phyloP scores from a whole-genome alignment of 92 coral and sea anemone species.

The Epizoanthus ramosus region DNA sequence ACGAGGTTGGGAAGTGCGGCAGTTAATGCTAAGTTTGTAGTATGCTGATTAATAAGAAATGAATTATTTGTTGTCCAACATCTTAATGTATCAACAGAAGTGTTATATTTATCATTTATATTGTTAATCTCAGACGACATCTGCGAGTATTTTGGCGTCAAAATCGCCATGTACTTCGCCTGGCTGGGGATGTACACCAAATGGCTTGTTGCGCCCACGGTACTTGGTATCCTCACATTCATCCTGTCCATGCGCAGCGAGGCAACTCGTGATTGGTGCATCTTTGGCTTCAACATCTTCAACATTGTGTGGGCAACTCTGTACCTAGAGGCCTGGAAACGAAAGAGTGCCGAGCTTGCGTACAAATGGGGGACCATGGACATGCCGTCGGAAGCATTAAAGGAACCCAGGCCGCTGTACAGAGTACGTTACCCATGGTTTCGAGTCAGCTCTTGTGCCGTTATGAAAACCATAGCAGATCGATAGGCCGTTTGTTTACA shows the following conservation, averaged over 20 bases:
- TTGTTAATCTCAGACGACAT: constrained; percentile 77
- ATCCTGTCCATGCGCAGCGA: constrained; percentile 87
- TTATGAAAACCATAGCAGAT: too few species aligned
- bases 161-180: constrained; percentile 99
- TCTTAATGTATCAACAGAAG: not conserved
- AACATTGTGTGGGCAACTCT: constrained; percentile 99
- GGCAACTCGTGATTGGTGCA: constrained; percentile 97
- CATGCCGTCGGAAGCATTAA: constrained; percentile 96
- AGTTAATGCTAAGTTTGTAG: too few species aligned
- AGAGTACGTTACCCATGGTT: constrained; percentile 52
- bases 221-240: constrained; percentile 92
- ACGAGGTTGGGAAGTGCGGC: not conserved
- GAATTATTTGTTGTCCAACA: too few species aligned
- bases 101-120: not conserved
- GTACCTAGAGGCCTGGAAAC: constrained; percentile 99
- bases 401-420: constrained; percentile 91
- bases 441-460: too few species aligned
- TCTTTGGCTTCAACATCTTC: constrained; percentile 91
- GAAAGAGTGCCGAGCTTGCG: constrained; percentile 97
- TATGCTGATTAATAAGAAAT: too few species aligned
- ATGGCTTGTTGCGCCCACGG: constrained; percentile 96
- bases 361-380: constrained; percentile 99
- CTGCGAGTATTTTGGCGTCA: constrained; percentile 93
- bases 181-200: constrained; percentile 99
- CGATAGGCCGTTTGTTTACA: too few species aligned